Evolutionary conservation across 2,797 vertebrate genomes (phyloP).

Genomic region (Sciurus carolinensis): DNA sequence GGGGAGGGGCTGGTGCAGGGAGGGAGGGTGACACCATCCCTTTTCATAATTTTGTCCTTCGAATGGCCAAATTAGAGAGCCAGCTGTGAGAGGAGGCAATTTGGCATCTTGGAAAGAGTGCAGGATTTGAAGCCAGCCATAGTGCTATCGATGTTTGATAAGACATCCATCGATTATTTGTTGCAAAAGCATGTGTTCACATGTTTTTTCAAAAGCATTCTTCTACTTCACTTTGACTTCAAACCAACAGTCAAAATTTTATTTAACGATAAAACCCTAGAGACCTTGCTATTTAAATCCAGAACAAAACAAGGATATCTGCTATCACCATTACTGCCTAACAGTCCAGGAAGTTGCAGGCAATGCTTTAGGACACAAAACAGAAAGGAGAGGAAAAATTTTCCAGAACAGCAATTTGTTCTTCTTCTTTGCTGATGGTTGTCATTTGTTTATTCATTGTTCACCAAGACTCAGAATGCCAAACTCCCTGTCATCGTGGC

Average conservation of each 20-base stretch:
- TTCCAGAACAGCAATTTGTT: slow-evolving; percentile 1
- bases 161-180: not conserved
- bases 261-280: slow-evolving; percentile 59
- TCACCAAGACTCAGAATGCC: not conserved
- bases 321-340: slow-evolving; percentile 57
- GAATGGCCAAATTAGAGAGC: not conserved
- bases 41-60: not conserved
- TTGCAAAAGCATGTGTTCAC: not conserved
- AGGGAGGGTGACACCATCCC: not conserved
- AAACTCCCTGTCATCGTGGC: not conserved
- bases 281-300: slow-evolving; percentile 70
- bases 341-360: slow-evolving; percentile 60
- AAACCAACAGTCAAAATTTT: slow-evolving; percentile 55
- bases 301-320: slow-evolving; percentile 80
- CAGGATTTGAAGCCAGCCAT: not conserved
- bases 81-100: not conserved
- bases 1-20: accelerated
- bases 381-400: slow-evolving; percentile 61
- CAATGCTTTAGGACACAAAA: not conserved
- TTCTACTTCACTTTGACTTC: slow-evolving; percentile 28
- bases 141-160: not conserved
- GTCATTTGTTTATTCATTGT: not conserved
- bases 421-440: not conserved
- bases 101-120: not conserved
- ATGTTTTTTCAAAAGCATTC: not conserved